Conservation (phyloP, 2,113 vertebrate genomes). For the Abramis brama region DNA sequence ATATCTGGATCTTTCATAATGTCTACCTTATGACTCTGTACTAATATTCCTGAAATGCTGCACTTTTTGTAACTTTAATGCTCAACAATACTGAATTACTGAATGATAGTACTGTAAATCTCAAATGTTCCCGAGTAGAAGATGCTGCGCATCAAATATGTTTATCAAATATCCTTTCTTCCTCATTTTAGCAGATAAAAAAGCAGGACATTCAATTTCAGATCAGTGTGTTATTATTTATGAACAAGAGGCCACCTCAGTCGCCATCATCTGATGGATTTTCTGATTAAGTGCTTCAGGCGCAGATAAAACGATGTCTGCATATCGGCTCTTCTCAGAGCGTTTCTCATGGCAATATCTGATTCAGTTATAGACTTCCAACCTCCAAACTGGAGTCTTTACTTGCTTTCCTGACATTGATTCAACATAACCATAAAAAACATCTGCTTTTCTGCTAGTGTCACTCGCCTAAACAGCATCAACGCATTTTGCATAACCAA, state of each 20-base stretch:
- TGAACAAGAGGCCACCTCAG: slow-evolving; percentile 23
- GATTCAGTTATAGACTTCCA: slow-evolving; percentile 24
- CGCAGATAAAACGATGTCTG: slow-evolving; percentile 29
- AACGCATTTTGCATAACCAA: not conserved
- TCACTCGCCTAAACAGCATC: not conserved
- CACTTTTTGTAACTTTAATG: not conserved
- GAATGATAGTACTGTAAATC: not conserved
- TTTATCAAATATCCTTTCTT: not conserved
- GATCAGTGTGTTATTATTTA: slow-evolving; percentile 34
- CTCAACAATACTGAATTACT: not conserved
- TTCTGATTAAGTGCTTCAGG: slow-evolving; percentile 37
- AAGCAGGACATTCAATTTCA: slow-evolving; percentile 27
- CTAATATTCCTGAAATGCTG: not conserved
- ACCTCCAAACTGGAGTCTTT: slow-evolving; percentile 5
- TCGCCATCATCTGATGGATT: slow-evolving; percentile 35
- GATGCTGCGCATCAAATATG: not conserved
- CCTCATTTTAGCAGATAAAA: slow-evolving; percentile 5
- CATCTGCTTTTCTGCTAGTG: not conserved
- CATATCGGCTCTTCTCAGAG: slow-evolving; percentile 34
- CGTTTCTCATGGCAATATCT: slow-evolving; percentile 29
- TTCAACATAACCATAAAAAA: slow-evolving; percentile 3
- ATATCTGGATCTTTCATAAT: not conserved
- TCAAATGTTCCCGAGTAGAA: not conserved
- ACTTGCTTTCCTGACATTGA: slow-evolving; percentile 21
- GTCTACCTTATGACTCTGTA: not conserved